Base-by-base conservation (phyloP, 2,888 invertebrate genomes). In the Brenthis hecate region DNA sequence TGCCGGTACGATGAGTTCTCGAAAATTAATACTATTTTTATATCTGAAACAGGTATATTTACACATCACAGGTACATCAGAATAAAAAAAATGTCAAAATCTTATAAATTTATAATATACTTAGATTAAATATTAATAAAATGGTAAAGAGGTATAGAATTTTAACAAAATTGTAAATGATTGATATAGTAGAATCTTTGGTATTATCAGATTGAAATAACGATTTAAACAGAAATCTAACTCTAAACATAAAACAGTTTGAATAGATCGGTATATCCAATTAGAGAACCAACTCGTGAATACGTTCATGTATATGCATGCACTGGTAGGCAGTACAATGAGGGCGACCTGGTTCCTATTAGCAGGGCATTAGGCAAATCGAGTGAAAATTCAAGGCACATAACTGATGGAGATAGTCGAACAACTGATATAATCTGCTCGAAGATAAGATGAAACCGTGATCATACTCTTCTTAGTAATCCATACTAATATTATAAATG, bases 301-400 rank as follows among this genome's bases (percentile, higher is more conserved):
- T 72, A 67, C 66, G 71, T 73, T 70, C 68, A 72, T 73, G 66
- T 61, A 60, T 57, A 56, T 36, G 53, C 58, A 68, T 72, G 62
- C 69, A 68, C 66, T 55, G 56, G 68, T 57, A 54, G 55, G 68
- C 66, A 51, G 63, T 50, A 55, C 66, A 70, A 56, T 64, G 13
- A 51, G 32, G 51, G 66, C 62, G 68, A 65, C 63, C 69, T 63
- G 69, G 58, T 60, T 73, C 72, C 82, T 81, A 80, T 84, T 86
- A 82, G 80, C 78, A 75, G 78, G 78, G 73, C 82, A 74, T 75
- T 73, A 75, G 72, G 73, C 68, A 73, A 74, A 75, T 75, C 66
- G 55, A 19, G 55, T 48, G 56, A 64, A 65, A 62, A 36, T 53
- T 60, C 60, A 58, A 50, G 28, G 60, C 43, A 60, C 19, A 60